Conservation (phyloP, 2,797 vertebrate species). For the Cryptoprocta ferox region DNA sequence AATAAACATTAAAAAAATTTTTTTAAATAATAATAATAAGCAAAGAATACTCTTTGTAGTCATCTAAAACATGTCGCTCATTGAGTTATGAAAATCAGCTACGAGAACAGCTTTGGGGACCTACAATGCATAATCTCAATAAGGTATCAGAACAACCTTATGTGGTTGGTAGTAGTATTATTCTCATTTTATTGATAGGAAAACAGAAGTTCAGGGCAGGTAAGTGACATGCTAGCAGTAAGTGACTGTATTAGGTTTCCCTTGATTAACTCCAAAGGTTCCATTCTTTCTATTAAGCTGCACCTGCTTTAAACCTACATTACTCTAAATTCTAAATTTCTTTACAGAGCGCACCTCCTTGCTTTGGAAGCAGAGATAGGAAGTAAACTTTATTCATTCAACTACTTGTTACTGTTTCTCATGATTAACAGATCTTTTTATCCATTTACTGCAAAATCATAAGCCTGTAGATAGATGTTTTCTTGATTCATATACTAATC, state of each 20-base stretch:
- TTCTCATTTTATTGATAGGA: neutral
- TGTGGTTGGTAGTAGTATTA: neutral
- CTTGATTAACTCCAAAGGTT: neutral
- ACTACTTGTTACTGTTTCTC: neutral
- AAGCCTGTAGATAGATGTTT: neutral
- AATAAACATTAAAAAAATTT: too few species aligned
- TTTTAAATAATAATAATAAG: neutral
- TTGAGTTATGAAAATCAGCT: neutral
- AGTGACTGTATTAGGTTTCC: neutral
- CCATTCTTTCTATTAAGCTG: neutral
- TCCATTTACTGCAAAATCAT: neutral
- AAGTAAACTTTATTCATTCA: neutral
- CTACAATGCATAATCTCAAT: neutral
- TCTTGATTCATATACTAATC: neutral
- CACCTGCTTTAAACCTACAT: neutral
- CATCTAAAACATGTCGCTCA: neutral
- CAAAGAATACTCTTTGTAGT: neutral
- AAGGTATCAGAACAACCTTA: neutral
- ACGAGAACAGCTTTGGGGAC: neutral
- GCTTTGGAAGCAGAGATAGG: neutral
- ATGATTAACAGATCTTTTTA: neutral
- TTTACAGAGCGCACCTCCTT: neutral
- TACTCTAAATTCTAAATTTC: neutral
- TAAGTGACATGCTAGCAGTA: neutral
- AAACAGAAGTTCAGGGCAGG: neutral